A percentile compares a stretch with the other conserved stretches of the same genome.
phyloP scores from a whole-genome alignment of 2,113 vertebrate species.

The Pungitius pungitius region DNA sequence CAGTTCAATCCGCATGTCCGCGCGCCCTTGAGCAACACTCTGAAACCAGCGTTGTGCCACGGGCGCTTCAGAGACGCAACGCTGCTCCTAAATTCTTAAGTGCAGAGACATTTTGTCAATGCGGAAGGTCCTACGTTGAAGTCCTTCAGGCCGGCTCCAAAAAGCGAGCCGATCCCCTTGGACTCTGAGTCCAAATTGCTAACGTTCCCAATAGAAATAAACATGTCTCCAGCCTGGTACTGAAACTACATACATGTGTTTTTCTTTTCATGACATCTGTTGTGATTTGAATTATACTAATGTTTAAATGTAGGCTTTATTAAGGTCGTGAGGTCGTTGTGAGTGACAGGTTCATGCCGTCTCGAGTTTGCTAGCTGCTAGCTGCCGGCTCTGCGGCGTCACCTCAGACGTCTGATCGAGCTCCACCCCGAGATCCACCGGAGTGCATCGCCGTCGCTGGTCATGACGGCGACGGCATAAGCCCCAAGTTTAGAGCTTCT shows the following conservation, averaged over 20 bases:
- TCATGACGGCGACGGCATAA: too few species aligned
- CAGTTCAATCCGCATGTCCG: neutral
- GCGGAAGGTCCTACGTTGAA: neutral
- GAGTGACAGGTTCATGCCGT: neutral
- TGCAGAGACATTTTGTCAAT: neutral
- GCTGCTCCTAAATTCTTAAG: neutral
- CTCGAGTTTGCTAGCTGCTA: neutral
- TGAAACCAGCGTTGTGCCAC: neutral
- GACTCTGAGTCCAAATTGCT: neutral
- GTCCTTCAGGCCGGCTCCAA: neutral
- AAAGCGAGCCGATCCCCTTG: neutral
- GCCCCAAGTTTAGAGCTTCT: too few species aligned
- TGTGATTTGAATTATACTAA: neutral
- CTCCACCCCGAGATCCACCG: too few species aligned
- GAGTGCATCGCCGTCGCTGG: too few species aligned
- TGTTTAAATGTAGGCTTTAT: too few species aligned
- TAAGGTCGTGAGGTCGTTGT: too few species aligned
- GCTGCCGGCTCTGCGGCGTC: neutral
- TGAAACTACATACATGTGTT: neutral
- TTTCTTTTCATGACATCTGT: neutral
- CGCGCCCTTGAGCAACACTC: neutral
- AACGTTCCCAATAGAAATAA: neutral
- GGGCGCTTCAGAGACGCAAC: neutral
- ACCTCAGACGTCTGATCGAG: neutral
- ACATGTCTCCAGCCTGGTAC: neutral